Conservation (phyloP, 35 echinoderm and acorn worm species). For the Acanthaster planci region DNA sequence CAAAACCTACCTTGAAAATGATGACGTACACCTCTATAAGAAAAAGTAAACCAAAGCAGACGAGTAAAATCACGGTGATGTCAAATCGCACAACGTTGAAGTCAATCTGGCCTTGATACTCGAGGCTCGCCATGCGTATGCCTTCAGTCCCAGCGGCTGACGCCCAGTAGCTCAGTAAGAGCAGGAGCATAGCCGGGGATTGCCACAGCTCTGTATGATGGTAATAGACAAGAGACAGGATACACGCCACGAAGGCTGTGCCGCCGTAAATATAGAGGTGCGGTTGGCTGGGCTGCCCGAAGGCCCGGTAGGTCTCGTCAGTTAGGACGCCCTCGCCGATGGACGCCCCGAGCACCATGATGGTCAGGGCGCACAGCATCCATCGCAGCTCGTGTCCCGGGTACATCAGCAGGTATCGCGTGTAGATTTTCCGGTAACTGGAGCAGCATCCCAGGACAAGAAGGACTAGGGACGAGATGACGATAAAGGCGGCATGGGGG, state of each 20-base stretch:
- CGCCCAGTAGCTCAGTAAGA: constrained; percentile 75
- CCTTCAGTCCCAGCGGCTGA: constrained; percentile 29
- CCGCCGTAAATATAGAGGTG: constrained; percentile 74
- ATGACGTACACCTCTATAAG: constrained; percentile 69
- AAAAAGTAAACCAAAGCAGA: constrained; percentile 64
- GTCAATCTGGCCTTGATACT: constrained; percentile 46
- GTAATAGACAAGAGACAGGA: constrained; percentile 69
- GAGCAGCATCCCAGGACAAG: constrained; percentile 51
- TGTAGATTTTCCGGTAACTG: neutral
- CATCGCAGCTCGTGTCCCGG: constrained; percentile 63
- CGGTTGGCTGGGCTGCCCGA: constrained; percentile 38
- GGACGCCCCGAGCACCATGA: constrained; percentile 35
- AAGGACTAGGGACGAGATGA: constrained; percentile 59
- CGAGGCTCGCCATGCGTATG: constrained; percentile 48
- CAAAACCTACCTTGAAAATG: constrained; percentile 55
- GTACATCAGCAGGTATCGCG: constrained; percentile 52
- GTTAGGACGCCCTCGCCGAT: constrained; percentile 78
- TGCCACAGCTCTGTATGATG: constrained; percentile 77
- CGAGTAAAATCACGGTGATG: constrained; percentile 45
- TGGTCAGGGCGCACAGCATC: constrained; percentile 22
- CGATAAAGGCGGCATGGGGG: constrained; percentile 60
- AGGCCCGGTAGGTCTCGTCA: constrained; percentile 42
- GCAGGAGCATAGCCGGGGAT: constrained; percentile 44
- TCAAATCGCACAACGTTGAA: constrained; percentile 47
- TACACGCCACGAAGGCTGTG: constrained; percentile 39